Evolutionary conservation across 1,140 invertebrate species (phyloP), one percentile per base, ranked within the genome.

Genomic region (Theocolax elegans): DNA sequence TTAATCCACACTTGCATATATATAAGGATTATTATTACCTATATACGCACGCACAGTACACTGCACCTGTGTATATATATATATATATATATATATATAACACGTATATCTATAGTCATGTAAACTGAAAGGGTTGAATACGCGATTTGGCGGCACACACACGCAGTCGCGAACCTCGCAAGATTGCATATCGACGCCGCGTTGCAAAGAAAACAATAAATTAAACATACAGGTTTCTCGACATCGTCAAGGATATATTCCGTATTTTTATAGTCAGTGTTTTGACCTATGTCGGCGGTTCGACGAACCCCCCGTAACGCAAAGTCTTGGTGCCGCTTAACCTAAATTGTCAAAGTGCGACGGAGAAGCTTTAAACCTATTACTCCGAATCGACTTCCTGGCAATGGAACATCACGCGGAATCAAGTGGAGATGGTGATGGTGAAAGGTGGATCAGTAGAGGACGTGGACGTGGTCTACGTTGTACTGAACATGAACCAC

Each of bases 381-480:
- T 10, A 6, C 27, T 62, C n/a, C 27, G 42, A 19, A 48, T 35
- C 10, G 4, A 48, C 6, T 31, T 48, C 7, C 21, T 17, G 2
- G 42, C 46, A 4, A 78, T 78, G 76, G 73, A 72, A 62, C 70
- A 66, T 49, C 65, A 65, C 9, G 38, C 64, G 23, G 64, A 66
- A 21, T 17, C 3, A 9, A 72, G 72, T 46, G 77, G 75, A 10
- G 72, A 67, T 46, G 72, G 74, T 10, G 74, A 75, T n/a, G 53
- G 40, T 12, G 63, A 73, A 35, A 49, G 70, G 10, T 60, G 71
- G 29, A 51, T 27, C 12, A 38, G 69, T 27, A 74, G 74, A 42
- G 74, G 75, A 15, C 72, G 75, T 19, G 77, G 74, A 25, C 75
- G 76, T 42, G 74, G 70, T 27, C 27, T 64, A 6, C 72, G 67